A percentile compares a stretch with the other conserved stretches of the same genome.
These are phyloP conservation scores for Chouioia cunea DNA, from an alignment of 2,888 invertebrate species.

Conservation along the genomic window DNA sequence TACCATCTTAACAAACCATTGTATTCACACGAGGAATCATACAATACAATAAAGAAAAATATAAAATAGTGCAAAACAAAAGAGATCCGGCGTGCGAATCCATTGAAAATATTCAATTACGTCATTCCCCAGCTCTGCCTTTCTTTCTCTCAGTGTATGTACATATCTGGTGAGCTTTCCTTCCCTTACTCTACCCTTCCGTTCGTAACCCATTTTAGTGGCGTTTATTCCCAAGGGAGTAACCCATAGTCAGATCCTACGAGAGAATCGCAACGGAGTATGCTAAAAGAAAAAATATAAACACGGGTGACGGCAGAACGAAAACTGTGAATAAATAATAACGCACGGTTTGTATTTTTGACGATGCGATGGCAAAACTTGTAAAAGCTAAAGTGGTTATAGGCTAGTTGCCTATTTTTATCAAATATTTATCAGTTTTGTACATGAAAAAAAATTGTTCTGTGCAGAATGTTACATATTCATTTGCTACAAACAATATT, in stretches of 20 bases:
- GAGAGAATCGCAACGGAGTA: constrained; percentile 4
- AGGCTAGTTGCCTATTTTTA: too few relatives aligned
- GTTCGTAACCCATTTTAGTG: constrained; percentile 19
- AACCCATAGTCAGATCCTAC: not conserved
- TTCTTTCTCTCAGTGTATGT: constrained; percentile 2
- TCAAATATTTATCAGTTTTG: too few relatives aligned
- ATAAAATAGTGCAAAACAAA: constrained; percentile 21
- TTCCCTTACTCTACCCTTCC: constrained; percentile 3
- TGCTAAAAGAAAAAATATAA: not conserved
- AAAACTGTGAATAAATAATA: not conserved
- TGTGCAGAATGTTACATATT: too few relatives aligned
- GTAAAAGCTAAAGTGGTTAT: too few relatives aligned
- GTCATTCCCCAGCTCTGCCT: too few relatives aligned
- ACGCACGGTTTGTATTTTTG: too few relatives aligned
- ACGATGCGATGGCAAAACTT: too few relatives aligned
- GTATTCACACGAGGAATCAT: too few relatives aligned
- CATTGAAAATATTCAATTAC: constrained; percentile 22
- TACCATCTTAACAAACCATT: too few relatives aligned
- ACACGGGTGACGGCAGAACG: not conserved
- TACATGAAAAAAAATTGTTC: too few relatives aligned
- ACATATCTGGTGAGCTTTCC: not conserved
- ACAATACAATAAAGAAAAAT: constrained; percentile 12
- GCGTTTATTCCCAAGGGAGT: constrained; percentile 30
- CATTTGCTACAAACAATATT: too few relatives aligned
- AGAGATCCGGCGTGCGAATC: constrained; percentile 8